Evolutionary conservation across 1,140 invertebrate species (phyloP).

Genomic region (Whitmania pigra): DNA sequence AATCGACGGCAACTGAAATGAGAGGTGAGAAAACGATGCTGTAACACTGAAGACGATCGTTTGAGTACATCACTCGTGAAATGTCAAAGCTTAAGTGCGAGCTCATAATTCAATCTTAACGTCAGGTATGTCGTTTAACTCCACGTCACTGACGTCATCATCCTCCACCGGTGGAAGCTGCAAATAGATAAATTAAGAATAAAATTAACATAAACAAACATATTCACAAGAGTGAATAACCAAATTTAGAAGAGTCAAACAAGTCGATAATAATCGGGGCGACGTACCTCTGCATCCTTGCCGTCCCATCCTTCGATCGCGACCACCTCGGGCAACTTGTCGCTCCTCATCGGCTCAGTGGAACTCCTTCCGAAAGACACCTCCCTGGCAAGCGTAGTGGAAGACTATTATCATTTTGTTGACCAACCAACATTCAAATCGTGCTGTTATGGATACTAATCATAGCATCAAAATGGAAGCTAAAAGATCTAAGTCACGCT

Average conservation of each 20-base stretch:
- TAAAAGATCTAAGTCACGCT: conserved; percentile 15
- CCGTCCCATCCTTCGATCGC: conserved; percentile 81
- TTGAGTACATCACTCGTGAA: no score
- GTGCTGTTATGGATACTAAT: no score
- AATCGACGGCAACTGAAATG: no score
- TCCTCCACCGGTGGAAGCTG: conserved; percentile 71
- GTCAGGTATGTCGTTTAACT: conserved; percentile 55
- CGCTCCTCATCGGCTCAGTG: conserved; percentile 74
- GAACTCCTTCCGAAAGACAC: conserved; percentile 85
- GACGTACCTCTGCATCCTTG: conserved; percentile 70
- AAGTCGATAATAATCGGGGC: neutral
- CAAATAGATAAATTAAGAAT: conserved; percentile 16
- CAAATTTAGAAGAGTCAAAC: neutral
- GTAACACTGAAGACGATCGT: no score
- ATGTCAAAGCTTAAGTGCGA: neutral
- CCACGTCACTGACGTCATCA: conserved; percentile 78
- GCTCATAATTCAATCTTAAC: conserved; percentile 42
- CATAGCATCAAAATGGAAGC: neutral
- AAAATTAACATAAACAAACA: conserved; percentile 1
- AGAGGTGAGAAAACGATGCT: no score
- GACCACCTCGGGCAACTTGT: conserved; percentile 64
- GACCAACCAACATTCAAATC: no score
- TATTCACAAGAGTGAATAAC: neutral
- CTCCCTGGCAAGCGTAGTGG: conserved; percentile 52
- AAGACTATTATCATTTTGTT: neutral